A percentile compares a stretch with the other conserved stretches of the same genome.
Conservation (phyloP, 2,888 invertebrate species). For the Agriotes lineatus region DNA sequence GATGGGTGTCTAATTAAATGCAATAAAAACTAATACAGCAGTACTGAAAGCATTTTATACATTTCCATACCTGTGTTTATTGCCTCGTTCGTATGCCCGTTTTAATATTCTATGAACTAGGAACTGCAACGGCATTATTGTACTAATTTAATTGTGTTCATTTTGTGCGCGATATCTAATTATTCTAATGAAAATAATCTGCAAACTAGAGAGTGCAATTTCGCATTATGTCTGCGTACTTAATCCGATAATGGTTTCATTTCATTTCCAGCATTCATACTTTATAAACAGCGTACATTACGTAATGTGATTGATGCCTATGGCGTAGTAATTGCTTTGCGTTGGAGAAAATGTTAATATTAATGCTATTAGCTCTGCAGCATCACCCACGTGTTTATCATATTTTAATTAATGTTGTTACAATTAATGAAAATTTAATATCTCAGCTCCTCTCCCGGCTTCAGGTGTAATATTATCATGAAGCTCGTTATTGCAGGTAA, state of each 20-base stretch:
- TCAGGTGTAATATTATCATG: constrained; percentile 31
- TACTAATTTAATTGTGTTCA: constrained; percentile 22
- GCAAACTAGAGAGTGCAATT: constrained; percentile 23
- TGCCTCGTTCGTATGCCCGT: too few species aligned
- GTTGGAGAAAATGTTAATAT: constrained; percentile 33
- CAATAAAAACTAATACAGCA: too few species aligned
- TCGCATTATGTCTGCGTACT: constrained; percentile 7
- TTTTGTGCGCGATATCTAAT: constrained; percentile 20
- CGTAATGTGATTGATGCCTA: constrained; percentile 30
- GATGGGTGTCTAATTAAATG: too few species aligned
- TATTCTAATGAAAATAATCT: constrained; percentile 31
- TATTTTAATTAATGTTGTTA: constrained; percentile 41
- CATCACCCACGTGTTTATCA: constrained; percentile 36
- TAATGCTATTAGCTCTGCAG: constrained; percentile 29
- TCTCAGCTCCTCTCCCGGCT: constrained; percentile 23
- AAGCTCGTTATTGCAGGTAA: constrained; percentile 32
- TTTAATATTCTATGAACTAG: constrained; percentile 11
- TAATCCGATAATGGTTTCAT: constrained; percentile 33
- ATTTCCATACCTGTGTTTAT: too few species aligned
- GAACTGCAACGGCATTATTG: neutral
- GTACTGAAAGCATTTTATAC: too few species aligned
- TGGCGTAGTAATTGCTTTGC: constrained; percentile 21
- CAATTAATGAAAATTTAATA: constrained; percentile 43
- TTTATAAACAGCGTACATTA: constrained; percentile 7
- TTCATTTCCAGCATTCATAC: constrained; percentile 23